Conservation (phyloP, 2,113 vertebrate genomes). For the Eubucco bourcierii region DNA sequence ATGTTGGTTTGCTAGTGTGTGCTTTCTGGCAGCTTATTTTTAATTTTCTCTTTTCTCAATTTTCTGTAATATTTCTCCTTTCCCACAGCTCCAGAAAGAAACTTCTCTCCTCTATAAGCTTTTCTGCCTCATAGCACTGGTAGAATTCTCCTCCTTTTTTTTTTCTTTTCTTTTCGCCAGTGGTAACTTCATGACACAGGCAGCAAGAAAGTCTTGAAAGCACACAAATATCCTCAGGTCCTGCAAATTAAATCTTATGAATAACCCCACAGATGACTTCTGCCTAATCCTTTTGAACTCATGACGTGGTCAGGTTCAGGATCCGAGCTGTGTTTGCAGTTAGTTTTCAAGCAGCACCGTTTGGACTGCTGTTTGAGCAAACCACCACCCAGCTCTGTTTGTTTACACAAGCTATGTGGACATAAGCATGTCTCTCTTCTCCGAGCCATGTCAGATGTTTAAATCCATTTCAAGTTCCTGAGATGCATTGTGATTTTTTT, state of each 20-base stretch:
- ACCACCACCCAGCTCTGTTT: not conserved
- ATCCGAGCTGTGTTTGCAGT: not conserved
- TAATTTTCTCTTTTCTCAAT: not conserved
- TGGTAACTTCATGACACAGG: not conserved
- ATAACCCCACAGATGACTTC: not conserved
- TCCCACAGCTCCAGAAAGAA: not conserved
- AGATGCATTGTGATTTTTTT: not conserved
- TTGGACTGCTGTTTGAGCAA: not conserved
- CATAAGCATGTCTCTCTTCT: not conserved
- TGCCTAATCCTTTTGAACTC: not conserved
- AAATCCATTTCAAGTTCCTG: not conserved
- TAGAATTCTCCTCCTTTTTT: not conserved
- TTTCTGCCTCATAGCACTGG: not conserved
- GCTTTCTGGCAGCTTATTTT: not conserved
- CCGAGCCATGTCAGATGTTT: not conserved
- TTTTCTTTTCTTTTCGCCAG: not conserved
- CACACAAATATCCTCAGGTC: not conserved
- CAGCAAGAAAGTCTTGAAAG: not conserved
- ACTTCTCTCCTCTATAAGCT: not conserved
- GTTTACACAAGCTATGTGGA: not conserved
- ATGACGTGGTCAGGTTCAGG: accelerated
- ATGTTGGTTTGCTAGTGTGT: not conserved
- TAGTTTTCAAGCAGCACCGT: not conserved
- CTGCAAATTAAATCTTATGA: not conserved
- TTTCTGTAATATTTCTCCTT: not conserved